These are phyloP conservation scores for Choreutis nemorana DNA, from an alignment of 2,888 invertebrate genomes.

Conservation along the genomic window DNA sequence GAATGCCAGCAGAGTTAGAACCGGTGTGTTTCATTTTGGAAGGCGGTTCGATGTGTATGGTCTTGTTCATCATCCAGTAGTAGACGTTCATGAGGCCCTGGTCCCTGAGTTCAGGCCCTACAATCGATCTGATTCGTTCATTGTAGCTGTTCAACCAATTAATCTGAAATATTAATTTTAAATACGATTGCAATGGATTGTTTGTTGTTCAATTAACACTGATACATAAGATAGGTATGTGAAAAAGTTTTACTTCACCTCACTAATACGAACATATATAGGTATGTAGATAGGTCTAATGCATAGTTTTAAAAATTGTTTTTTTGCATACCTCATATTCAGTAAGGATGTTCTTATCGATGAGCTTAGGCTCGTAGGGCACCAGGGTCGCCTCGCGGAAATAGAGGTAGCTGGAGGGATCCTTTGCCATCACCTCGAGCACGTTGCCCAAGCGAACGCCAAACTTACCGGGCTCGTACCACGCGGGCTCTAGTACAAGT, in stretches of 20 bases:
- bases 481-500: constrained; percentile 78
- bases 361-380: constrained; percentile 87
- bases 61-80: constrained; percentile 87
- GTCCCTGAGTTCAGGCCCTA: constrained; percentile 77
- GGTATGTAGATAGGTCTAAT: constrained; percentile 3
- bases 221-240: background rate
- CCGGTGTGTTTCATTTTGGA: constrained; percentile 23
- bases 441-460: constrained; percentile 90
- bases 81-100: constrained; percentile 76
- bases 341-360: constrained; percentile 77
- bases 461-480: constrained; percentile 83
- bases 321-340: constrained; percentile 74
- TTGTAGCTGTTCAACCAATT: constrained; percentile 85
- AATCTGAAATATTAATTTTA: constrained; percentile 57
- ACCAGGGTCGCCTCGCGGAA: constrained; percentile 86
- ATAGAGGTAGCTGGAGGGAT: constrained; percentile 65
- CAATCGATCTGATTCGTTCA: constrained; percentile 71
- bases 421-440: constrained; percentile 72
- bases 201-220: background rate
- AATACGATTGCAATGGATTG: background rate
- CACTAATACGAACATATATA: too few relatives aligned
- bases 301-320: background rate
- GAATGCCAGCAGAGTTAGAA: constrained; percentile 2
- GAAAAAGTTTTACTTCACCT: too few relatives aligned
- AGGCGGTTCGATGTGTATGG: constrained; percentile 64